Conservation (phyloP, 2,797 vertebrate genomes). For the Philypnodon macrostomus region DNA sequence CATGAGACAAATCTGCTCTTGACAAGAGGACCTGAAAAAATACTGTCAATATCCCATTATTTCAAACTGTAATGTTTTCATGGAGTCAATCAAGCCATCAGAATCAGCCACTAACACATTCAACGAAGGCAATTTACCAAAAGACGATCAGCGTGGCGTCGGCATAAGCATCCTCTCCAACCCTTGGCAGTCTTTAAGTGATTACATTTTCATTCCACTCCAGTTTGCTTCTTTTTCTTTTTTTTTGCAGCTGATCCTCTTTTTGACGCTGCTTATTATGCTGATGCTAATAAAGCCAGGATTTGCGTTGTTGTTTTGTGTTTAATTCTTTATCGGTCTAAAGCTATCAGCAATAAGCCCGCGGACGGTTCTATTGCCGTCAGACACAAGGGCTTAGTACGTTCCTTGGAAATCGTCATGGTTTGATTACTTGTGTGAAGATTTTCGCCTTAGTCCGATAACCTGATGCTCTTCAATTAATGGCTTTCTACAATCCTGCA, state of each 20-base stretch:
- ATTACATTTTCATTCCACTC: conserved; percentile 73
- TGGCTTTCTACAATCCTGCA: conserved; percentile 67
- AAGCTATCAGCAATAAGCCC: conserved; percentile 61
- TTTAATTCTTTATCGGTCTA: conserved; percentile 61
- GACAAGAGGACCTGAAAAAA: conserved; percentile 30
- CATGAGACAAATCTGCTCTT: conserved; percentile 22
- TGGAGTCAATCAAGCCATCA: conserved; percentile 66
- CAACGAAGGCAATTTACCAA: conserved; percentile 58
- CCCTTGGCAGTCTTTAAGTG: conserved; percentile 60
- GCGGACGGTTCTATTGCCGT: conserved; percentile 67
- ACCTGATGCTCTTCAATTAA: conserved; percentile 76
- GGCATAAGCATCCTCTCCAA: conserved; percentile 65
- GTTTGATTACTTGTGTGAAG: conserved; percentile 84
- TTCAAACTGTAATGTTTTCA: conserved; percentile 55
- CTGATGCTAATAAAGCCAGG: conserved; percentile 65
- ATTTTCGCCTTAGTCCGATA: conserved; percentile 71
- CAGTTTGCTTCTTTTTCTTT: conserved; percentile 57
- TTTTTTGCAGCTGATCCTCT: conserved; percentile 59
- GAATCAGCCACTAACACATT: conserved; percentile 62
- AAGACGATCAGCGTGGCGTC: conserved; percentile 62
- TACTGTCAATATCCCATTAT: conserved; percentile 40
- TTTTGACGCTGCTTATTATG: conserved; percentile 54
- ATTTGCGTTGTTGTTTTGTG: conserved; percentile 64
- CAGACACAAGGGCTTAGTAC: conserved; percentile 76
- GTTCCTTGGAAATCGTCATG: conserved; percentile 81